These are phyloP conservation scores for Noctua pronuba DNA, from an alignment of 2,888 invertebrate genomes.

Conservation along the genomic window DNA sequence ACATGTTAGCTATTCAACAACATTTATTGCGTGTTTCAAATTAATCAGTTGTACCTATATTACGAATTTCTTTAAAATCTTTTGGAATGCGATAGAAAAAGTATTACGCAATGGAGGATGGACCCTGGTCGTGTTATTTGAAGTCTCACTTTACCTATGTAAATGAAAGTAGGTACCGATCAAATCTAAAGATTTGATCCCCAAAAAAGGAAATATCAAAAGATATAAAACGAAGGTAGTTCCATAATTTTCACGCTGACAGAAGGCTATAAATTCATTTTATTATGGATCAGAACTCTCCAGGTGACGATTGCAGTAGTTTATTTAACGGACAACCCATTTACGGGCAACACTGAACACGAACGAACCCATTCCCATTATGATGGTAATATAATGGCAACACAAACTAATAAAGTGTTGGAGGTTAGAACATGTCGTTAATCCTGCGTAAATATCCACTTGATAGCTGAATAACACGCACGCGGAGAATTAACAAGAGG, in stretches of 20 bases:
- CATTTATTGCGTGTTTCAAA: not conserved
- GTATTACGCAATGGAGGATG: not conserved
- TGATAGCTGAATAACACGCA: constrained; percentile 71
- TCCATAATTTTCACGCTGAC: constrained; percentile 19
- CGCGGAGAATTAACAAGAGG: constrained; percentile 54
- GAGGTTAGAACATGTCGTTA: constrained; percentile 62
- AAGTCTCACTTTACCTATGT: not conserved
- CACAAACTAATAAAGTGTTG: constrained; percentile 69
- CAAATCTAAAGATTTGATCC: not conserved
- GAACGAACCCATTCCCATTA: constrained; percentile 60
- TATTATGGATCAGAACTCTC: constrained; percentile 38
- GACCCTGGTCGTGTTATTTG: not conserved
- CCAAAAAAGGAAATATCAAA: not conserved
- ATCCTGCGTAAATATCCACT: constrained; percentile 58
- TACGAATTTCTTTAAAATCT: not conserved
- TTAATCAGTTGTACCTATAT: not conserved
- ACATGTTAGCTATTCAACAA: not conserved
- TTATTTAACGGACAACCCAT: constrained; percentile 51
- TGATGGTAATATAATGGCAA: constrained; percentile 69
- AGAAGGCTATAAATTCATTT: constrained; percentile 40
- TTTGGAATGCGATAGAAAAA: not conserved
- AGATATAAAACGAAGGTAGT: constrained; percentile 4
- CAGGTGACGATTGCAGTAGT: constrained; percentile 57
- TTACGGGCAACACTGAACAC: constrained; percentile 49
- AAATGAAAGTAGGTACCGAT: not conserved